Evolutionary conservation across 2,888 invertebrate genomes (phyloP).

Genomic region (Trimorus sp.): DNA sequence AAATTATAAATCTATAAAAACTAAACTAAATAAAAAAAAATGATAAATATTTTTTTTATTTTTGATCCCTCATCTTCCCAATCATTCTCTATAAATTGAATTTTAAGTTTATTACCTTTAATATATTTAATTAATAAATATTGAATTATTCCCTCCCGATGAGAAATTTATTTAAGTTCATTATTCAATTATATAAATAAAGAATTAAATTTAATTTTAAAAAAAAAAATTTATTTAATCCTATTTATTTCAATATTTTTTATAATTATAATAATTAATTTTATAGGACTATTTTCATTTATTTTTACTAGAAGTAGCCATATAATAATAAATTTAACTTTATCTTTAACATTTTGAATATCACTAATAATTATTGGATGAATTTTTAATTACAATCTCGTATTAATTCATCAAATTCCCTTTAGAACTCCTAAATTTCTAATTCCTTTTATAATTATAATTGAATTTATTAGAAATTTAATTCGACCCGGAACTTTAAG

Average conservation of each 20-base stretch:
- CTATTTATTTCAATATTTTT: constrained; percentile 84
- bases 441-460: constrained; percentile 88
- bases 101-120: constrained; percentile 72
- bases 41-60: constrained; percentile 86
- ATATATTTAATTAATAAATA: constrained; percentile 9
- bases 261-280: constrained; percentile 86
- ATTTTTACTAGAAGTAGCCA: constrained; percentile 88
- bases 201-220: constrained; percentile 83
- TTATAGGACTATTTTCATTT: constrained; percentile 87
- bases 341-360: constrained; percentile 86
- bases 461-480: constrained; percentile 89
- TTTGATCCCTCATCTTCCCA: constrained; percentile 85
- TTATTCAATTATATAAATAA: constrained; percentile 66
- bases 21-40: constrained; percentile 81
- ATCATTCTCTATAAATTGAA: constrained; percentile 84
- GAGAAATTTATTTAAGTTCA: constrained; percentile 61
- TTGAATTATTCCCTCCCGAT: constrained; percentile 69
- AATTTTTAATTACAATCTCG: constrained; percentile 84
- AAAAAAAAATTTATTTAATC: constrained; percentile 77
- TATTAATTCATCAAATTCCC: constrained; percentile 87
- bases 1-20: constrained; percentile 85
- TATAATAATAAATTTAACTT: constrained; percentile 83
- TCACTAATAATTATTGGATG: constrained; percentile 86
- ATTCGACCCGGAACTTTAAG: constrained; percentile 88
- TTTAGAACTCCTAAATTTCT: constrained; percentile 85